These are phyloP conservation scores for Myotis vivesi DNA, from an alignment of 2,797 vertebrate species.

Conservation along the genomic window DNA sequence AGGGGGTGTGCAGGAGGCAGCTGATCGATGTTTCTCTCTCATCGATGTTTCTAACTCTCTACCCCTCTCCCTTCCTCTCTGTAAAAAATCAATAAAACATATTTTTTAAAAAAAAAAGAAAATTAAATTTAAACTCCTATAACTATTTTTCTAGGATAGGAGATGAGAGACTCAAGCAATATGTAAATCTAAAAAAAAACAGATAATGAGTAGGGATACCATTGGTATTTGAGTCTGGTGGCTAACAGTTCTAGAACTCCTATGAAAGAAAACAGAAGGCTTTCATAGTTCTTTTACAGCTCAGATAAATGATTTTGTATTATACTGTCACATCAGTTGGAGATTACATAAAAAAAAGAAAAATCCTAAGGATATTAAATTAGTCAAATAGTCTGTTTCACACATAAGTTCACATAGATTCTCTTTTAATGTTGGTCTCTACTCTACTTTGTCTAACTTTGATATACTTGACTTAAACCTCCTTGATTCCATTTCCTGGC, in stretches of 20 bases:
- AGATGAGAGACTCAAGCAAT: background rate
- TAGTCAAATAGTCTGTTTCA: background rate
- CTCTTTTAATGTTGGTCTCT: background rate
- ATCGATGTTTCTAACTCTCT: too few species aligned
- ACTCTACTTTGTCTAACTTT: background rate
- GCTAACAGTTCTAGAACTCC: background rate
- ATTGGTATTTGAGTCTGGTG: background rate
- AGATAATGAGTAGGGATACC: background rate
- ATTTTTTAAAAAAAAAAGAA: too few species aligned
- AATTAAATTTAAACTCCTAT: constrained; percentile 39
- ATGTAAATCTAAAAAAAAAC: background rate
- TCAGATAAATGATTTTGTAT: background rate
- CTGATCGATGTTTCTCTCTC: too few species aligned
- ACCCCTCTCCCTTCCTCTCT: too few species aligned
- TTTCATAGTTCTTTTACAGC: background rate
- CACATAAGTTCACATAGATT: background rate
- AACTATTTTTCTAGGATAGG: background rate
- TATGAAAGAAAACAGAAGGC: background rate
- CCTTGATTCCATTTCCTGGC: background rate
- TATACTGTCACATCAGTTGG: background rate
- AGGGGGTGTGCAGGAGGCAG: too few species aligned
- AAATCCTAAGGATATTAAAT: background rate
- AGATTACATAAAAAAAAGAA: background rate
- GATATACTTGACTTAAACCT: background rate
- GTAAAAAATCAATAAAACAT: too few species aligned